Base-by-base conservation (phyloP, 2,888 invertebrate genomes). In the Bhutanitis thaidina region DNA sequence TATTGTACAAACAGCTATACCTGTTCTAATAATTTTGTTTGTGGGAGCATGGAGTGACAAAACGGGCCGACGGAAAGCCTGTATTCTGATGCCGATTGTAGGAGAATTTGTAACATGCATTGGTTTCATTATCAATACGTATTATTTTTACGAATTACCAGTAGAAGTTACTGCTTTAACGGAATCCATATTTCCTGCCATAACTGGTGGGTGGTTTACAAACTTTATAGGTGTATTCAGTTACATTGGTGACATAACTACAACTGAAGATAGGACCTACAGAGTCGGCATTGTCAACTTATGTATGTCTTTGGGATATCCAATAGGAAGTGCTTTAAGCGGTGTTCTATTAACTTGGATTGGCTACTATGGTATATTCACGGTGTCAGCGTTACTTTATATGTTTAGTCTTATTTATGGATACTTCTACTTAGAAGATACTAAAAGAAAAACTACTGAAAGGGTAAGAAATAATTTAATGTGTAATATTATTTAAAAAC, bases 151-250 rank as follows among this genome's bases (percentile, higher is more conserved):
- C 69, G 92, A 94, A 64, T 80, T 95, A 12, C 95, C 95, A 0
- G 95, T 95, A 90, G 96, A 96, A 81, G 93, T 92, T 1, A 92
- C 94, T 39, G 95, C 94, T 0, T 83, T 95, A 1, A 93, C 94
- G 0, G 96, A 96, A 71, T 92, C 94, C 0, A 84, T 96, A 51
- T 95, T 95, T 71, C 95, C 96, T 0, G 95, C 95, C 0, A 77
- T 96, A 1, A 95, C 95, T 0, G 94, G 96, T 8, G 96, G 96
- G 3, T 96, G 95, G 96, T 95, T 95, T 72, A 95, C 95, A 12
- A 95, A 95, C 92, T 93, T 95, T 64, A 94, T 96, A 90, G 95
- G 95, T 10, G 93, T 96, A 45, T 95, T 97, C 80, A 96, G 96
- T 77, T 97, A 96, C 73, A 94, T 97, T 43, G 94, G 94, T 34